Percentiles rank a stretch among this genome's conserved stretches.
These are phyloP conservation scores for Drosophila meridionalis DNA, from an alignment of 2,888 invertebrate genomes.

Conservation along the genomic window DNA sequence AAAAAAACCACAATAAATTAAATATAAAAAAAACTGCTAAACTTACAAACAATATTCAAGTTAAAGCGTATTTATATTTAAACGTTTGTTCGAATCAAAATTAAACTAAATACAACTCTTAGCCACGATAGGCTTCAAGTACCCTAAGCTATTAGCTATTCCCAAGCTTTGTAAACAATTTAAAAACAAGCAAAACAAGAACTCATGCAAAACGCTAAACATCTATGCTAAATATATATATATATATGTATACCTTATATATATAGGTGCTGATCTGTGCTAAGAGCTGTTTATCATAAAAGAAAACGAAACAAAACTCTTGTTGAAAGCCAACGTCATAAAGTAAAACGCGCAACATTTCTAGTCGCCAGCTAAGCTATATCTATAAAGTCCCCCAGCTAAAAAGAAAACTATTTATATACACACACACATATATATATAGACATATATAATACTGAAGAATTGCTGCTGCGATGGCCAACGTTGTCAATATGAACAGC, in stretches of 20 bases:
- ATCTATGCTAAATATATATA: constrained; percentile 62
- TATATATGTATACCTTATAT: constrained; percentile 54
- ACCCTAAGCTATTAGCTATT: constrained; percentile 64
- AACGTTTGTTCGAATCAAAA: constrained; percentile 55
- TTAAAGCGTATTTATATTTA: constrained; percentile 48
- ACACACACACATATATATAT: constrained; percentile 24
- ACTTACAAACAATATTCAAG: constrained; percentile 37
- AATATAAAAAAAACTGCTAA: constrained; percentile 37
- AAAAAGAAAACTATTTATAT: constrained; percentile 29
- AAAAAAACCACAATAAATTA: constrained; percentile 28
- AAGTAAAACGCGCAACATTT: constrained; percentile 66
- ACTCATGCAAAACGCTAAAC: constrained; percentile 61
- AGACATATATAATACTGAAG: constrained; percentile 43
- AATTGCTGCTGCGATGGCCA: constrained; percentile 87
- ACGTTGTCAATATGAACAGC: constrained; percentile 98
- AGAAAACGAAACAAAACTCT: constrained; percentile 14
- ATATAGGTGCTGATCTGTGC: constrained; percentile 58
- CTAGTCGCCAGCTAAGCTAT: constrained; percentile 76
- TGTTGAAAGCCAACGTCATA: constrained; percentile 45
- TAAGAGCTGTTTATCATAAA: constrained; percentile 45
- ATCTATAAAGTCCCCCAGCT: constrained; percentile 51
- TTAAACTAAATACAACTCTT: constrained; percentile 48
- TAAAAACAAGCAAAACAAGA: constrained; percentile 44
- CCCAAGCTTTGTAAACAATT: constrained; percentile 73
- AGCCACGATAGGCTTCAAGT: constrained; percentile 54